Base-by-base conservation (phyloP, 2,113 vertebrate genomes). In the Dicentrarchus labrax region DNA sequence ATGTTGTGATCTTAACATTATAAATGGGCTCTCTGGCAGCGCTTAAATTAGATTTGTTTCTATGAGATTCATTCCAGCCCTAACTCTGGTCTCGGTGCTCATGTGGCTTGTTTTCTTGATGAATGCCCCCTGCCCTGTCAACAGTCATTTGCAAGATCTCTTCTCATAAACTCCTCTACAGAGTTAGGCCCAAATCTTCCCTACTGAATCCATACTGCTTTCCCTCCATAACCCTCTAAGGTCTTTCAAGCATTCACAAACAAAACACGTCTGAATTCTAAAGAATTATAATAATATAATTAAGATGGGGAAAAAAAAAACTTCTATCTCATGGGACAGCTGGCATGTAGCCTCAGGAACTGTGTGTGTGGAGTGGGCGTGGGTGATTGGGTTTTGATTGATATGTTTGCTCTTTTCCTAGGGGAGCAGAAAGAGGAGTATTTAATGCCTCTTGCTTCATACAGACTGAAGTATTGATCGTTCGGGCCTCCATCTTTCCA, bases 31-130 rank as follows among this genome's bases (percentile, higher is more conserved):
- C 88, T 92, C 88, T 88, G 83, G 86, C 88, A 76, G 86, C 16
- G 62, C 82, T 91, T 86, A 54, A 85, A 94, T 94, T 92, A 90
- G 87, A 94, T 92, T 93, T 94, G 91, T 92, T 92, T 89, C 88
- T 70, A 80, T 88, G 89, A 88, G 85, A 93, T 93, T 92, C 87
- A 89, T 91, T 91, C 80, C 76, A 80, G 86, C 81, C 89, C 88
- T 88, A 88, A 91, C 91, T 85, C 91, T 79, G 83, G 72, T 87
- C 86, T 89, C 79, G 8, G 87, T 88, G 88, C 90, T 93, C 86
- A 86, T 77, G 82, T 73, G 83, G 89, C 90, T 94, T 94, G 91
- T 93, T 93, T 85, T 69, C 84, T 88, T 94, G 94, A 94, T 92
- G 85, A 94, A 94, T 93, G 84, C 82, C 83, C 88, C 74, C 82